These are phyloP conservation scores for Embidobia sp. DNA, from an alignment of 2,888 invertebrate genomes.

Conservation along the genomic window DNA sequence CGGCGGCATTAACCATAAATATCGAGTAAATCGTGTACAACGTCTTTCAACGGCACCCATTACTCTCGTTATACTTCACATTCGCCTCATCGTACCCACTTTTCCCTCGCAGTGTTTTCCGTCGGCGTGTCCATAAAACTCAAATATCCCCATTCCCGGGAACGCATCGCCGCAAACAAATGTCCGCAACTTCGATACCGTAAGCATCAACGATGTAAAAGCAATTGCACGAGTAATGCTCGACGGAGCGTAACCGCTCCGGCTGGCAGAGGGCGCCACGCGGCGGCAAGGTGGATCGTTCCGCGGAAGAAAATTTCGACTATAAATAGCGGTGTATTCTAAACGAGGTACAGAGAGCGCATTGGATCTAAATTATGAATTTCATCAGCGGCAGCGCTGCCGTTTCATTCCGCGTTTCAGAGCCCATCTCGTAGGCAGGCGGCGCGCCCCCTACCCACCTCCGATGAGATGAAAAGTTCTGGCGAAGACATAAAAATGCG, in stretches of 20 bases:
- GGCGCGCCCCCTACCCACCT: conserved; percentile 59
- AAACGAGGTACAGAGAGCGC: conserved; percentile 81
- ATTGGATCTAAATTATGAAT: conserved; percentile 82
- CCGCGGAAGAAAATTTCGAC: conserved; percentile 79
- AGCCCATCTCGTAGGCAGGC: conserved; percentile 64
- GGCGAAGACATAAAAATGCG: conserved; percentile 82
- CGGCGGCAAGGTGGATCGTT: conserved; percentile 68
- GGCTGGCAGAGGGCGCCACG: conserved; percentile 48
- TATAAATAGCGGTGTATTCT: conserved; percentile 82
- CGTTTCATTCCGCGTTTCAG: conserved; percentile 80
- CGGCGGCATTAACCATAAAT: conserved; percentile 48
- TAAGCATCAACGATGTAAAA: conserved; percentile 59
- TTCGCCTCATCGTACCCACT: conserved; percentile 43
- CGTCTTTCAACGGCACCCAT: conserved; percentile 55
- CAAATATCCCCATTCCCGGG: conserved; percentile 58
- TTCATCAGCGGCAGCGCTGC: conserved; percentile 81
- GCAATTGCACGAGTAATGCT: conserved; percentile 62
- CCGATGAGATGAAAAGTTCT: conserved; percentile 77
- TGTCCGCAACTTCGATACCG: conserved; percentile 61
- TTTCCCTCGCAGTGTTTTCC: conserved; percentile 53
- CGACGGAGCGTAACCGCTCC: conserved; percentile 44
- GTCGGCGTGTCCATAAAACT: conserved; percentile 60
- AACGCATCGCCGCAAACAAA: conserved; percentile 61
- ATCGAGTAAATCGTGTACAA: conserved; percentile 47
- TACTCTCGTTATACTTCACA: conserved; percentile 57